Evolutionary conservation across 2,888 invertebrate species (phyloP).

Genomic region (Spicauda simplicius): DNA sequence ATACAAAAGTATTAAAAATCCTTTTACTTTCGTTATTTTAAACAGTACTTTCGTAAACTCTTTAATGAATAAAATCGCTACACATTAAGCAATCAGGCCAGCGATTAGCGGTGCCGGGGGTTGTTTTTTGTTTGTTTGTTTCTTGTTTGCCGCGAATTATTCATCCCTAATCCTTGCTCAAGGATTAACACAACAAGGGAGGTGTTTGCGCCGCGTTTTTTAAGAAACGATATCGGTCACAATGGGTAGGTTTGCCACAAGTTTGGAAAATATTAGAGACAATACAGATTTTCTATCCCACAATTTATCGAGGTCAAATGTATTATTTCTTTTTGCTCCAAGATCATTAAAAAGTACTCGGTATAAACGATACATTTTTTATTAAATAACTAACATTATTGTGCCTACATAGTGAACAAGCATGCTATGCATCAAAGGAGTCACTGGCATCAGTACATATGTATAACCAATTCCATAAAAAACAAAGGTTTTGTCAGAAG

Average conservation of each 20-base stretch:
- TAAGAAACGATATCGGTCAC: constrained; percentile 51
- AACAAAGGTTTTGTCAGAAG: no score
- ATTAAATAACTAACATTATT: no score
- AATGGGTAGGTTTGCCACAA: constrained; percentile 41
- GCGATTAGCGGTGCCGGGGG: constrained; percentile 23
- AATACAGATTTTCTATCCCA: not conserved
- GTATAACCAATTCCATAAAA: no score
- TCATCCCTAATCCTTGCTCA: constrained; percentile 49
- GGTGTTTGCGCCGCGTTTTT: constrained; percentile 50
- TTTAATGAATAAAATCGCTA: constrained; percentile 21
- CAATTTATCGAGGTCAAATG: no score
- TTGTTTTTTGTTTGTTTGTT: constrained; percentile 50
- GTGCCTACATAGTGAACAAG: no score
- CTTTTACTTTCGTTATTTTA: not conserved
- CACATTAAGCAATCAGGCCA: constrained; percentile 33
- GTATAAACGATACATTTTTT: no score
- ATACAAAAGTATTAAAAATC: not conserved
- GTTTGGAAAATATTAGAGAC: not conserved
- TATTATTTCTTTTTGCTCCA: no score
- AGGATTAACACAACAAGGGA: constrained; percentile 50
- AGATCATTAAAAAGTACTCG: no score
- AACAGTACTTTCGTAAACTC: constrained; percentile 12
- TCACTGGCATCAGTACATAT: no score
- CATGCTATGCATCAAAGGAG: no score
- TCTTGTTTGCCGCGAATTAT: constrained; percentile 52